phyloP scores from a whole-genome alignment of 2,797 vertebrate species.

The Lophotriccus pileatus region DNA sequence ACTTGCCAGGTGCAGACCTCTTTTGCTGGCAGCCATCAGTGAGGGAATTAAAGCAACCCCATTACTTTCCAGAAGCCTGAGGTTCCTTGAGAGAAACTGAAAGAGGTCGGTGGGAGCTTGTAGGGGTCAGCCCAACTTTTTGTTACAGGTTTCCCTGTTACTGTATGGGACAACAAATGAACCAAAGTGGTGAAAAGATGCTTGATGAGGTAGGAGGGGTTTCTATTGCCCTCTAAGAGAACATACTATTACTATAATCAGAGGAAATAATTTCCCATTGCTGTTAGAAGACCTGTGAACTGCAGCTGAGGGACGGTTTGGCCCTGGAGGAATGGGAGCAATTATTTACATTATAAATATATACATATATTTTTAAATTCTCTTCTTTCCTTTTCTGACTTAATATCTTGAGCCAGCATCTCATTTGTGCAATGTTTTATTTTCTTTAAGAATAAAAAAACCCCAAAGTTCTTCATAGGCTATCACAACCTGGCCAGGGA shows the following conservation, averaged over 20 bases:
- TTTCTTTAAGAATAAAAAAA: not conserved
- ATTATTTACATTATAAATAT: not conserved
- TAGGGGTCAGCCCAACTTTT: not conserved
- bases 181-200: not conserved
- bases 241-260: not conserved
- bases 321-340: not conserved
- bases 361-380: not conserved
- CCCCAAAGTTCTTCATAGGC: not conserved
- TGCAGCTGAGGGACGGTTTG: not conserved
- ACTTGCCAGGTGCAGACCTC: constrained; percentile 2
- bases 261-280: not conserved
- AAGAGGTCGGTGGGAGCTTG: not conserved
- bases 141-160: not conserved
- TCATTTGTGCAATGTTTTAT: not conserved
- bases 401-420: not conserved
- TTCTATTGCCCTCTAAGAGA: not conserved
- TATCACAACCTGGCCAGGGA: not conserved
- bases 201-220: not conserved
- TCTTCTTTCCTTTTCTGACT: not conserved
- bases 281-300: not conserved
- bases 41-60: not conserved
- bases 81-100: not conserved
- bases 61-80: not conserved
- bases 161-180: not conserved
- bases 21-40: not conserved